Evolutionary conservation across 2,113 vertebrate species (phyloP), one percentile per base, ranked within the genome.

Genomic region (Gasterosteus aculeatus): DNA sequence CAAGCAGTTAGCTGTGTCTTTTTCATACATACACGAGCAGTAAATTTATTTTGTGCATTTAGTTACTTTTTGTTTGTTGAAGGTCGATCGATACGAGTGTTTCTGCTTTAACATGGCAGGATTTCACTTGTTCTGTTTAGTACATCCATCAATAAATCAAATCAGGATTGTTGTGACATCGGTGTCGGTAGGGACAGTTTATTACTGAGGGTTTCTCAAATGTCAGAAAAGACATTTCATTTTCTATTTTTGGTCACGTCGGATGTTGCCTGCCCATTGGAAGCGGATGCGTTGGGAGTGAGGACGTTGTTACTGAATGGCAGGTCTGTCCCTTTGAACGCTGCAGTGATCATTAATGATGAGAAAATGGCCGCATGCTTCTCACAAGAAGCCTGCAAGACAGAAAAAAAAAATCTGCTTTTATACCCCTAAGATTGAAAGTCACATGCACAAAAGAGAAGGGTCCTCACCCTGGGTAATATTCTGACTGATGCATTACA

Each of bases 371-470:
- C 74, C 72, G 69, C 70, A 72, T 11, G 59, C 53, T 2, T 63
- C 67, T 77, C 65, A 56, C 68, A 26, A 72, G 61, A 80, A 67
- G 61, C 63, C 75, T 60, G 51, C 33, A 67, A 70, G 76, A 90
- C 68, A 85, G 33, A 38, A 38, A 38, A 38, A 38, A 80, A 76
- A 89, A 86, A 91, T 91, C 91, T 81, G 78, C 83, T 86, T 85
- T 82, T 69, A 86, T 58, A 67, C 65, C 62, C 77, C 6, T 1
- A 11, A 68, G 76, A 70, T 80, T 76, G 47, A 65, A 73, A 64
- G 33, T 81, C 18, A 7, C 56, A 58, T 11, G n/a, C 75, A 71
- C 63, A 72, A 81, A 67, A 67, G 75, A 41, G 57, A 75, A 80
- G 59, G 61, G 10, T 49, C 4, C 35, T 38, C 35, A 38, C 1